Evolutionary conservation across 2,797 vertebrate genomes (phyloP), one percentile per base, ranked within the genome.

Genomic region (Chromis chromis): DNA sequence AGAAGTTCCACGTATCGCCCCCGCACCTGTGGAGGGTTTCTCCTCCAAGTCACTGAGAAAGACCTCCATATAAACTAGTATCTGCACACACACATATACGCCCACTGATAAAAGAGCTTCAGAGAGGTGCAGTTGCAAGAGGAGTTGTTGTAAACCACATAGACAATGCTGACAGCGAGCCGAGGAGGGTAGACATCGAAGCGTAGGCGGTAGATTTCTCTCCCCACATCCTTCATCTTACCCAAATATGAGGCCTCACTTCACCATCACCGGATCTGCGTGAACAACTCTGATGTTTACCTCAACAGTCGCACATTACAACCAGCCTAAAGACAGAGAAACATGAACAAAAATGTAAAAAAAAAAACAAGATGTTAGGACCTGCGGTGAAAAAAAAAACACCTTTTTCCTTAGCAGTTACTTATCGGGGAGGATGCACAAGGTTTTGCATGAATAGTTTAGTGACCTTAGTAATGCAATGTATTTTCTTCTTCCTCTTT

Each of bases 191-290:
- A 88, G 86, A 91, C 83, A 49, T 61, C 4, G 82, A 67, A 36
- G 83, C 69, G 83, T 86, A 88, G 90, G 91, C 79, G 73, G 73
- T 61, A 79, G 78, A 87, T 76, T 67, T 86, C 73, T 86, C 55
- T 59, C 49, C 85, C 91, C 90, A 91, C 90, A 90, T 93, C 91
- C 92, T 92, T 65, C 78, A 82, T 76, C 60, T 77, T 85, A 77
- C 61, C 75, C 75, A 81, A 85, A 87, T 73, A 81, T 64, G 76
- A 86, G 73, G 82, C 80, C 78, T 88, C 79, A 70, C 79, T 79
- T 53, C 83, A 77, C 59, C 88, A 65, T 63, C 86, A 60, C 49
- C 69, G 46, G 76, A 63, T 80, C 74, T 70, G 74, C 42, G 50
- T 57, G 62, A 74, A 66, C 72, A 56, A 19, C 76, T 81, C 77